Evolutionary conservation across 37 sponge, comb jelly and placozoan genomes (phyloP), one percentile per base, ranked within the genome.

Genomic region (Aphrocallistes beatrix): DNA sequence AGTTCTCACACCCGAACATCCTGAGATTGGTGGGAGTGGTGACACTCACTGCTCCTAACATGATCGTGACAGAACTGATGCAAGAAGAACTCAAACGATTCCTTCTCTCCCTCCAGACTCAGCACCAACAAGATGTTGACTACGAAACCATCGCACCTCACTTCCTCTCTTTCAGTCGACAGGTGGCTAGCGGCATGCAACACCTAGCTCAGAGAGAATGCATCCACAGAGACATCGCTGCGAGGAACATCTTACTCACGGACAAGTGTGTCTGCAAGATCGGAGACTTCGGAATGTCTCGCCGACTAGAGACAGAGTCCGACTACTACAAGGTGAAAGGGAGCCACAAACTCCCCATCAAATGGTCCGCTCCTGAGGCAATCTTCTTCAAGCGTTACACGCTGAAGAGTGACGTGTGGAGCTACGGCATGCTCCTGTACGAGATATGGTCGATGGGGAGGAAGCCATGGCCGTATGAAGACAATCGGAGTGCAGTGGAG

Each of bases 211-310:
- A 86, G 84, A 91, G 86, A 36, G 82, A 36, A 21, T 91, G 84
- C 51, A 84, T 91, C 0, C 91, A 91, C 91, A 88, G 91, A 60
- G 91, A 91, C 82, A 83, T 91, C 38, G 91, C 91, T 30, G 88
- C 91, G 23, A 88, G 91, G 83, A 91, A 91, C 81, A 88, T 91
- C 16, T 82, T 91, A 17, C 39, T 91, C 13, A 86, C 88, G 37
- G 88, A 91, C 19, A 83, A 88, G 21, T 37, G 45, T n/a, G 86
- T 50, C 0, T 91, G 91, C 88, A 91, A 91, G 84, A 88, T 91
- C 34, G 75, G 28, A 60, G 75, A 60, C 75, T 60, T 60, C 34
- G 75, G 75, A 19, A 60, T 60, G 75, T 60, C 75, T 6, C 8
- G 75, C 10, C 75, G 75, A 6, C 34, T 60, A 13, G 32, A 60